Percentiles rank a stretch among this genome's conserved stretches.
These are phyloP conservation scores for Python bivittatus DNA, from an alignment of 2,113 vertebrate genomes.

Conservation along the genomic window DNA sequence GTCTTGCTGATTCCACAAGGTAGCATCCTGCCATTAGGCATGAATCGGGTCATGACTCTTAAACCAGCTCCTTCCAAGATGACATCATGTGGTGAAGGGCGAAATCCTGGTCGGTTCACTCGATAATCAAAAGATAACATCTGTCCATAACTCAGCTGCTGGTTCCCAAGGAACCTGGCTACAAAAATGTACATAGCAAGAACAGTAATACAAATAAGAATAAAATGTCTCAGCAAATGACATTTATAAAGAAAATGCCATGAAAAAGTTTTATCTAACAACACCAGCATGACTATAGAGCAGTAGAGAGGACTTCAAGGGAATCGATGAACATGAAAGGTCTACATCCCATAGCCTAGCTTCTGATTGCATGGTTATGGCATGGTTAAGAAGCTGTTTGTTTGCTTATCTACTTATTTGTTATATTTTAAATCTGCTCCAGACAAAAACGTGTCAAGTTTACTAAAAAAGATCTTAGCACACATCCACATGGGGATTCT, in stretches of 20 bases:
- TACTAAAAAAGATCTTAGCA: background rate
- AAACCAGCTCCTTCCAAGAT: constrained; percentile 85
- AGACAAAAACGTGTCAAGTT: background rate
- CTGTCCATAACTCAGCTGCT: constrained; percentile 89
- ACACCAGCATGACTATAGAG: background rate
- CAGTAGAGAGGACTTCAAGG: background rate
- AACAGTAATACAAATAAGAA: background rate
- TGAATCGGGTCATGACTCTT: constrained; percentile 77
- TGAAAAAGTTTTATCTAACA: fast-evolving
- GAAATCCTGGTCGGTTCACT: constrained; percentile 81
- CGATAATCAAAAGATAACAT: constrained; percentile 84
- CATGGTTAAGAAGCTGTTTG: background rate
- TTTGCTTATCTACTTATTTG: background rate
- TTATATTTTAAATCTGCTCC: background rate
- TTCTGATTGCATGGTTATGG: background rate
- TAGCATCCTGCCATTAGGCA: constrained; percentile 75
- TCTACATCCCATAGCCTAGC: background rate
- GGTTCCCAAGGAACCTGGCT: constrained; percentile 86
- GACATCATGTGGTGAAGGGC: constrained; percentile 80
- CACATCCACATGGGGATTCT: background rate
- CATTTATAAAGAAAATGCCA: constrained; percentile 11
- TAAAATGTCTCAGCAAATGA: background rate
- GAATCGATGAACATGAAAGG: background rate
- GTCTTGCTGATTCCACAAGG: constrained; percentile 82
- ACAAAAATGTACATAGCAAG: constrained; percentile 1